These are phyloP conservation scores for Bufo bufo DNA, from an alignment of 2,113 vertebrate genomes.

Conservation along the genomic window DNA sequence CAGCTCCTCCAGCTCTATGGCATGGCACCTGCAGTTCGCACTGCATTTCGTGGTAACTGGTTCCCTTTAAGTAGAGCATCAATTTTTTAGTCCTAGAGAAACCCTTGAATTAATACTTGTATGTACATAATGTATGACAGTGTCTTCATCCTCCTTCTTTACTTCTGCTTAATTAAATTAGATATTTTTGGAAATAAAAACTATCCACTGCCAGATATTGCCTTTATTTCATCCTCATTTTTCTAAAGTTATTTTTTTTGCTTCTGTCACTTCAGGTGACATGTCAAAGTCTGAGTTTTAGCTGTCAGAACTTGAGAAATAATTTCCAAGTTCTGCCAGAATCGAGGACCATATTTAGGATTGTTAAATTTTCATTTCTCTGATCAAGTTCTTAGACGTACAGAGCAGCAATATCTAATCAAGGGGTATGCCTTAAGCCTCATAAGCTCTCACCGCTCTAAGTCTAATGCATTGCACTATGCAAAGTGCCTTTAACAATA, in stretches of 20 bases:
- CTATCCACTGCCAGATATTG: neutral
- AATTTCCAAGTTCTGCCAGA: neutral
- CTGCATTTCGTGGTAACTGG: too few species aligned
- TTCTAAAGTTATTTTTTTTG: slow-evolving; percentile 17
- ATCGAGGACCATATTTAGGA: neutral
- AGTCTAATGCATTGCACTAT: slow-evolving; percentile 7
- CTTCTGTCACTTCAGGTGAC: slow-evolving; percentile 41
- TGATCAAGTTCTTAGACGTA: slow-evolving; percentile 15
- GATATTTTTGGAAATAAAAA: neutral
- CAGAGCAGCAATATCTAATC: slow-evolving; percentile 13
- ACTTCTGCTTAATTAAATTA: neutral
- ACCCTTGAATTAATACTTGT: neutral
- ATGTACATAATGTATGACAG: neutral
- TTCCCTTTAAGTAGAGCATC: too few species aligned
- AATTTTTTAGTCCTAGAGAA: too few species aligned
- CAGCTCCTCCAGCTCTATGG: too few species aligned
- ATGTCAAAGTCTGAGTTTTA: slow-evolving; percentile 10
- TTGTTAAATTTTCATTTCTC: slow-evolving; percentile 6
- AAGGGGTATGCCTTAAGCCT: neutral
- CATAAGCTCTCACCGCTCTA: slow-evolving; percentile 18
- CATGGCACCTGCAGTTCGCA: too few species aligned
- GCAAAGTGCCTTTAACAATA: slow-evolving; percentile 15
- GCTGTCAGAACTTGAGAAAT: slow-evolving; percentile 25
- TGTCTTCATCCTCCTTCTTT: neutral
- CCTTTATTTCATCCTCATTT: neutral